phyloP scores from a whole-genome alignment of 1,140 invertebrate species.

The Caenorhabditis brenneri region DNA sequence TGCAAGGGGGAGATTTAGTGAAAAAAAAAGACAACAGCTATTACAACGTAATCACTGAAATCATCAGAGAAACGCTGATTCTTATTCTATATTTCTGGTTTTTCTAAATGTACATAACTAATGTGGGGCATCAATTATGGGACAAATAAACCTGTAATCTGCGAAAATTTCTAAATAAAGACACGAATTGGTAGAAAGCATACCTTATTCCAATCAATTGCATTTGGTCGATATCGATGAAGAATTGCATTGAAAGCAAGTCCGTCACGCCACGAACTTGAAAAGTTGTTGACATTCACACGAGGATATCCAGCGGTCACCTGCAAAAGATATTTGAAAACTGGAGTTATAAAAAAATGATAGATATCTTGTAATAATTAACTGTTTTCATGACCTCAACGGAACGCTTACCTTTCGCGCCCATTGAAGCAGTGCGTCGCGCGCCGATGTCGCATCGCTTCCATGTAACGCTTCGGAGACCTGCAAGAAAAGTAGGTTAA shows the following conservation, averaged over 20 bases:
- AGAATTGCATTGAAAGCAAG: constrained; percentile 97
- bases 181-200: background rate
- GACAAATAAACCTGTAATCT: too few relatives aligned
- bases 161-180: background rate
- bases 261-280: constrained; percentile 94
- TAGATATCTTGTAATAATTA: too few relatives aligned
- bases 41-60: background rate
- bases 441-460: constrained; percentile 84
- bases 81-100: constrained; percentile 16
- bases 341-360: too few relatives aligned
- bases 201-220: constrained; percentile 69
- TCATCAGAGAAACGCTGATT: background rate
- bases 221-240: constrained; percentile 81
- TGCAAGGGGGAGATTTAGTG: background rate
- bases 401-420: constrained; percentile 76
- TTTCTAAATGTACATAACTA: too few relatives aligned
- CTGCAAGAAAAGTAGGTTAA: constrained; percentile 75
- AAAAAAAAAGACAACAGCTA: background rate
- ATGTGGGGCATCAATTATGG: too few relatives aligned
- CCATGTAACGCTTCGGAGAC: constrained; percentile 93
- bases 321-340: background rate
- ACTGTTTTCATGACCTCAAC: too few relatives aligned
- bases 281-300: constrained; percentile 92
- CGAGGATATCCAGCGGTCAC: constrained; percentile 91
- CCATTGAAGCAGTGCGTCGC: constrained; percentile 93